Evolutionary conservation across 2,113 vertebrate species (phyloP), one percentile per base, ranked within the genome.

Genomic region (Pardalotus punctatus): DNA sequence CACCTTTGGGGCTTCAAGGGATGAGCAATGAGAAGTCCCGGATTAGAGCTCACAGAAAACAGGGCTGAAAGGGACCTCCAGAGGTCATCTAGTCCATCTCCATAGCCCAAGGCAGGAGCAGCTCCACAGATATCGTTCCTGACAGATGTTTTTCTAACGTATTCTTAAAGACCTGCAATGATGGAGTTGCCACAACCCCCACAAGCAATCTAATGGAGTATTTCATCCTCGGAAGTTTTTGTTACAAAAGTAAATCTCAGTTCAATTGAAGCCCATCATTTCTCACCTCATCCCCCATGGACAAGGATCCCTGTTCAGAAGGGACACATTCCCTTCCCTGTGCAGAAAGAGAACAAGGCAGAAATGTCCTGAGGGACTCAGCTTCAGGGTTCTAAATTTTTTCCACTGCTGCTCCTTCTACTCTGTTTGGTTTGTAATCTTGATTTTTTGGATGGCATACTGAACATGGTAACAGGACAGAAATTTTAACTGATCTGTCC

Each of bases 111-210:
- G 51, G 90, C 91, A 88, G 69, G 21, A 78, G 42, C n/a, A 92
- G 51, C 80, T 93, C 90, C 21, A 58, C 33, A 92, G 86, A 35
- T 72, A 90, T 14, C 54, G 73, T 12, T 78, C 33, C 72, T 81
- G 92, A 70, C 67, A 88, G 67, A 86, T 81, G 60, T 83, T 95
- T 90, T 86, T 66, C 88, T 90, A 95, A 78, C 51, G 35, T 22
- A 10, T 71, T 81, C 87, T 76, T 87, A 71, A 94, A 88, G 51
- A 5, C 51, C 60, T 65, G 70, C 54, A 64, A 11, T 42, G 71
- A 92, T 25, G 28, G 64, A 77, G 67, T 12, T 40, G 64, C 72
- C 93, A 60, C 51, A 88, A 60, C 29, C 56, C 58, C 64, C 64
- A 51, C 1, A 74, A 65, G 58, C 61, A 82, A 88, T 61, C 51